These are phyloP conservation scores for Rhizomys pruinosus DNA, from an alignment of 2,113 vertebrate genomes.

Conservation along the genomic window DNA sequence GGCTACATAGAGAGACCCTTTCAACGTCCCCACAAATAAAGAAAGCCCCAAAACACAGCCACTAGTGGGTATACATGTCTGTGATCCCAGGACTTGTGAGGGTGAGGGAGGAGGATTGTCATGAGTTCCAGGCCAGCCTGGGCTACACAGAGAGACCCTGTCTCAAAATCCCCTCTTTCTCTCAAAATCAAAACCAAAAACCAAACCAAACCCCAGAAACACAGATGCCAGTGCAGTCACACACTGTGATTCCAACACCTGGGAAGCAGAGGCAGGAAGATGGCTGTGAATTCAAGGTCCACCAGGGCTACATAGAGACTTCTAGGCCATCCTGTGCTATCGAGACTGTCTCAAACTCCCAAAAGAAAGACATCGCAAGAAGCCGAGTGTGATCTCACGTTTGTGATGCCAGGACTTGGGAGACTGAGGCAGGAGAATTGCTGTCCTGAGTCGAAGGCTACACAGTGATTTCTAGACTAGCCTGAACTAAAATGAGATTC, in stretches of 20 bases:
- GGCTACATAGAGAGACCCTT: not conserved
- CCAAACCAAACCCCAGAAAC: not conserved
- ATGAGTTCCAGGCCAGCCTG: not conserved
- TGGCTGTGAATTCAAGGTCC: not conserved
- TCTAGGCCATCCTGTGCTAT: no score
- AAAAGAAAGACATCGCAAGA: not conserved
- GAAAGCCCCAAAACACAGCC: not conserved
- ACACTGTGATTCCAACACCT: not conserved
- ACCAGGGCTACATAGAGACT: not conserved
- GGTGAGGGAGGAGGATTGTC: not conserved
- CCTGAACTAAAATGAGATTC: not conserved
- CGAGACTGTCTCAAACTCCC: not conserved
- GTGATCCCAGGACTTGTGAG: not conserved
- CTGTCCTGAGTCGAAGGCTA: not conserved
- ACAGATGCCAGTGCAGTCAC: not conserved
- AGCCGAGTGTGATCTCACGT: not conserved
- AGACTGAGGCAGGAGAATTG: no score
- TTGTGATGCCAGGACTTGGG: not conserved
- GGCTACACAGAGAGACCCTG: not conserved
- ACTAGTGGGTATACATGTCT: not conserved
- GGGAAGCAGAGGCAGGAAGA: not conserved
- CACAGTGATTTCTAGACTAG: not conserved
- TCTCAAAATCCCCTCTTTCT: no score
- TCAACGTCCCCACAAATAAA: not conserved
- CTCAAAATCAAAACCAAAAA: no score